Evolutionary conservation across 2,797 vertebrate species (phyloP), one percentile per base, ranked within the genome.

Genomic region (Babyrousa celebensis): DNA sequence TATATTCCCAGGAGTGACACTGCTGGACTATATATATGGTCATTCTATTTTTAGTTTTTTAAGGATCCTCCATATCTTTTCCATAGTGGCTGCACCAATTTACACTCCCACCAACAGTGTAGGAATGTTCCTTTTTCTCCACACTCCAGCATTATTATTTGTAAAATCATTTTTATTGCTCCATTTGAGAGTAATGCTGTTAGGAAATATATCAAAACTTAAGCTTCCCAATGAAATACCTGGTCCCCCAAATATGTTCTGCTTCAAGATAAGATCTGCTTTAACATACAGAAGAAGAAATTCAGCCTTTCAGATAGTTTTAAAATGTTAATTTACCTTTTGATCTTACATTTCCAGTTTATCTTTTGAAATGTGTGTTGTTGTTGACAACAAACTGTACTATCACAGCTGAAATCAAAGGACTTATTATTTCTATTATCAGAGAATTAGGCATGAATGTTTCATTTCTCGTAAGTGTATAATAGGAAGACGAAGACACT

Each of bases 391-490:
- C 36, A 71, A 43, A 17, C 52, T 78, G 8, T 60, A 58, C 16
- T 56, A 89, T 68, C 29, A 78, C 2, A 43, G 7, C 3, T 6
- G 88, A 80, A 91, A 72, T 65, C 36, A 82, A 65, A 77, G 3
- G n/a, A 29, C 11, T 94, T 70, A 67, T 74, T 92, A 56, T 74
- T 94, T 91, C 29, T 83, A 65, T 79, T 78, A 90, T 62, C 25
- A 85, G 32, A 32, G 23, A 70, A 67, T 79, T 74, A 43, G 21
- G 2, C 15, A 77, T 48, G 62, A 52, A 36, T 25, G 92, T 67
- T 88, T 72, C 48, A 48, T 52, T 96, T 95, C 63, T 85, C 68
- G 4, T 40, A 86, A 89, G 29, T 70, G 1, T 79, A 25, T 90
- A 90, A 77, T 83, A n/a, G 12, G 12, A 32, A 77, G 40, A 79